These are phyloP conservation scores for Caenorhabditis sp. DNA, from an alignment of 2,888 invertebrate species.

Conservation along the genomic window DNA sequence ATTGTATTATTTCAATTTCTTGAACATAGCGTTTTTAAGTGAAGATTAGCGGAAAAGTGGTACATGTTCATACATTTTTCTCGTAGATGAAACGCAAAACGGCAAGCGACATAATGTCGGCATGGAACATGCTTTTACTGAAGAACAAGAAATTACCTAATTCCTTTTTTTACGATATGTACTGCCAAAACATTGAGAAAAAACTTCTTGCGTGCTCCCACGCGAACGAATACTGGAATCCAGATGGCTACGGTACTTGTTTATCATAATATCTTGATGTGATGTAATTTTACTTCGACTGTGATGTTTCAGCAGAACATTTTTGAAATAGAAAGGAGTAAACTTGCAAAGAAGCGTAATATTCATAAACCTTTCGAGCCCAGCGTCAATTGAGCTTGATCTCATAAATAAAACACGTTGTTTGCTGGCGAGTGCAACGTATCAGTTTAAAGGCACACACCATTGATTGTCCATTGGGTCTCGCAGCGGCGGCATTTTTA, in stretches of 20 bases:
- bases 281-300: no score
- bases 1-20: neutral
- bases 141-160: conserved; percentile 10
- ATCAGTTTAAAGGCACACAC: conserved; percentile 59
- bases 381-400: neutral
- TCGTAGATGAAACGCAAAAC: neutral
- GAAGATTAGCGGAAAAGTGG: neutral
- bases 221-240: no score
- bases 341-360: neutral
- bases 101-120: conserved; percentile 35
- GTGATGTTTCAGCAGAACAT: no score
- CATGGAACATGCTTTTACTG: conserved; percentile 45
- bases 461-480: conserved; percentile 46
- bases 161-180: neutral
- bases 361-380: neutral
- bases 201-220: no score
- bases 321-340: no score
- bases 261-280: no score
- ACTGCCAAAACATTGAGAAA: neutral
- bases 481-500: conserved; percentile 36
- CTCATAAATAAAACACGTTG: conserved; percentile 13
- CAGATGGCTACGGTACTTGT: no score
- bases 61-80: neutral
- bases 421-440: conserved; percentile 57
- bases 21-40: neutral